Conservation (phyloP, 2,113 vertebrate genomes). For the Eulemur rufifrons region DNA sequence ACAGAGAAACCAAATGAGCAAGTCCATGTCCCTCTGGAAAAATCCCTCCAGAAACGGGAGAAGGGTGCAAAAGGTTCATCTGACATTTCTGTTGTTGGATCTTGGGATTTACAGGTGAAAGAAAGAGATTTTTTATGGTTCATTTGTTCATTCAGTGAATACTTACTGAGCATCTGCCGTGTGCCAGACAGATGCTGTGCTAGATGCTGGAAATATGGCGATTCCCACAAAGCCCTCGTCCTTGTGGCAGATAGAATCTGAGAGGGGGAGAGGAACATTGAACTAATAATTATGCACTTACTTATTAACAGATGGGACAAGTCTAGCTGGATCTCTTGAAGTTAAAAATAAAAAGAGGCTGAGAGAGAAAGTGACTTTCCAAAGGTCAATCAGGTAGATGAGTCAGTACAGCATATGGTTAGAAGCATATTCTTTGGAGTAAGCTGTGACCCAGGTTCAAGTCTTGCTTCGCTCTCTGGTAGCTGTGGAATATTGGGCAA, state of each 20-base stretch:
- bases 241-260: not conserved
- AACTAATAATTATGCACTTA: not conserved
- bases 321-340: not conserved
- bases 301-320: constrained; percentile 34
- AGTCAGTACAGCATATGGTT: not conserved
- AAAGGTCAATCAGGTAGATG: not conserved
- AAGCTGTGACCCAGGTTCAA: not conserved
- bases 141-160: not conserved
- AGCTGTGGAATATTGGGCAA: not conserved
- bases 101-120: not conserved
- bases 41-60: not conserved
- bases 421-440: not conserved
- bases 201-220: not conserved
- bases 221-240: not conserved
- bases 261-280: not conserved
- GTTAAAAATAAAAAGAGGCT: not conserved
- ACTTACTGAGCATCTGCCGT: not conserved
- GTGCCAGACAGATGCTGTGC: not conserved
- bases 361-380: not conserved
- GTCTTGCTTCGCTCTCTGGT: not conserved
- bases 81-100: not conserved
- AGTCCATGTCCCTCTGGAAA: not conserved
- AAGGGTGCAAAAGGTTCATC: not conserved
- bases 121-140: not conserved
- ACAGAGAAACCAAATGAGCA: not conserved